Evolutionary conservation across 2,113 vertebrate species (phyloP).

Genomic region (Periophthalmodon schlosseri): DNA sequence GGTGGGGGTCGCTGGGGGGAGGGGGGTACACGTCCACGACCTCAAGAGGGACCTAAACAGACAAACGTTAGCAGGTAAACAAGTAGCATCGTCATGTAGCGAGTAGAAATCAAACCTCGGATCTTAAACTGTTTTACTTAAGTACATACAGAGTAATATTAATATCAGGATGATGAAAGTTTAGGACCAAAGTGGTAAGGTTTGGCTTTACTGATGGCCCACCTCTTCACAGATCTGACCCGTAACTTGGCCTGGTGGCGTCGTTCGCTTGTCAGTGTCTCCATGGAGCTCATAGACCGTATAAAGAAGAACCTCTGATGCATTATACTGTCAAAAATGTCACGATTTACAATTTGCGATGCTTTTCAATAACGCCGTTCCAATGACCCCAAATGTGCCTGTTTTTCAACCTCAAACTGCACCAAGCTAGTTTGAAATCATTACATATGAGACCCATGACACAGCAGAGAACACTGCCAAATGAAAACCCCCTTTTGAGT

Average conservation of each 20-base stretch:
- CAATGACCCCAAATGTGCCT: constrained; percentile 14
- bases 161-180: too few species aligned
- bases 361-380: constrained; percentile 10
- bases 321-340: not conserved
- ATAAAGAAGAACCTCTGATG: not conserved
- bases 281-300: too few species aligned
- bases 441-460: constrained; percentile 16
- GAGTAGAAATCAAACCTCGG: too few species aligned
- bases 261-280: too few species aligned
- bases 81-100: too few species aligned
- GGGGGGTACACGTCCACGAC: constrained; percentile 51
- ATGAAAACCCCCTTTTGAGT: not conserved
- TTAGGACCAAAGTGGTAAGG: too few species aligned
- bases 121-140: too few species aligned
- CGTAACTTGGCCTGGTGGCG: too few species aligned
- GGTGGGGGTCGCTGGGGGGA: constrained; percentile 26
- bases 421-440: constrained; percentile 17
- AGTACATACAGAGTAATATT: too few species aligned
- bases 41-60: constrained; percentile 54
- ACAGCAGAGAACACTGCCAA: not conserved
- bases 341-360: constrained; percentile 3
- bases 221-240: too few species aligned
- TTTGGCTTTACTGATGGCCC: too few species aligned
- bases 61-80: not conserved
- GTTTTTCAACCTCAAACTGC: constrained; percentile 25